Conservation (phyloP, 2,888 invertebrate genomes). For the Pseudoips prasinana region DNA sequence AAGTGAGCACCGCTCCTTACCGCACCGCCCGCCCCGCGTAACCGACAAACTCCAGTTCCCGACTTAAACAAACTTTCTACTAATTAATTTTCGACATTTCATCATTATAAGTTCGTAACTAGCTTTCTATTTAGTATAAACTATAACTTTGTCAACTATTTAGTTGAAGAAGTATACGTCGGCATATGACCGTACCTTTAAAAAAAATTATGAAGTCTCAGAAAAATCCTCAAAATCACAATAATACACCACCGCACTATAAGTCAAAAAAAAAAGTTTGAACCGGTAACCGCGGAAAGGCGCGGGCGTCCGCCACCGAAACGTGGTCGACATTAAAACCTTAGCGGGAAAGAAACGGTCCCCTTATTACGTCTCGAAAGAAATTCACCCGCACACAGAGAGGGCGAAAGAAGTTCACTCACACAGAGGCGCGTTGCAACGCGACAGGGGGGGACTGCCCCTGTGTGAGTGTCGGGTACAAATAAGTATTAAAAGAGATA, state of each 20-base stretch:
- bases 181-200: constrained; percentile 5
- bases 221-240: constrained; percentile 45
- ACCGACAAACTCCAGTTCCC: constrained; percentile 46
- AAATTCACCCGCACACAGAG: constrained; percentile 78
- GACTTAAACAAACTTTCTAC: constrained; percentile 63
- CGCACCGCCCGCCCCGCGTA: constrained; percentile 40
- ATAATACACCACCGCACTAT: constrained; percentile 49
- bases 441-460: constrained; percentile 58
- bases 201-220: constrained; percentile 18
- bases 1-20: constrained; percentile 40
- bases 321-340: constrained; percentile 82
- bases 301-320: constrained; percentile 80
- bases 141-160: no score
- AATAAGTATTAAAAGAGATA: constrained; percentile 81
- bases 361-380: constrained; percentile 82
- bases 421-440: constrained; percentile 59
- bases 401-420: constrained; percentile 74
- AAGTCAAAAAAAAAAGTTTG: constrained; percentile 60
- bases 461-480: constrained; percentile 66
- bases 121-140: constrained; percentile 10
- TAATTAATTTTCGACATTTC: constrained; percentile 54
- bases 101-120: constrained; percentile 20
- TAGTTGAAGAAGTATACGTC: no score
- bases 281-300: constrained; percentile 67
- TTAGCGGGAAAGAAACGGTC: constrained; percentile 81